Percentiles rank a stretch among this genome's conserved stretches.
Conservation (phyloP, 2,113 vertebrate genomes). For the Piaya cayana region DNA sequence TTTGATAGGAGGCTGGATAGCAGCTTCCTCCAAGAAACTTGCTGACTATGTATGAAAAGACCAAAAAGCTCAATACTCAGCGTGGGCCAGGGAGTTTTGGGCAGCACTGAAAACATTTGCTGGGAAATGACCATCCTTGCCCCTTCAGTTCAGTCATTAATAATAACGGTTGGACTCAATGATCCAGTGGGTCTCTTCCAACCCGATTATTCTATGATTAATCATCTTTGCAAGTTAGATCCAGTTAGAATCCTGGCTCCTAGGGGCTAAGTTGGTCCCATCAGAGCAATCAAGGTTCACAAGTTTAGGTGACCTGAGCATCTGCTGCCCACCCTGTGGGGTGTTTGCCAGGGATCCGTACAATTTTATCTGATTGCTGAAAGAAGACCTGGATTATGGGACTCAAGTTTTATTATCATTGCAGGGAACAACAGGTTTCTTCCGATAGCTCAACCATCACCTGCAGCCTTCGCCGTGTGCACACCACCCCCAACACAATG, state of each 20-base stretch:
- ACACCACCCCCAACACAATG: conserved; percentile 92
- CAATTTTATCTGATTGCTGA: neutral
- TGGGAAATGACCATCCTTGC: neutral
- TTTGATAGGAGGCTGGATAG: neutral
- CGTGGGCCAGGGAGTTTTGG: neutral
- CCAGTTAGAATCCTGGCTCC: neutral
- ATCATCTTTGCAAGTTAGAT: neutral
- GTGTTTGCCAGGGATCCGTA: neutral
- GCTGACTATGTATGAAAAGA: neutral
- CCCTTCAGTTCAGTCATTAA: neutral
- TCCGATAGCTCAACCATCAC: conserved; percentile 73
- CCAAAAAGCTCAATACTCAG: neutral
- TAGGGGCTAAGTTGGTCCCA: neutral
- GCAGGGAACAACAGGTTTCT: conserved; percentile 84
- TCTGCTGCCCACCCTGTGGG: neutral
- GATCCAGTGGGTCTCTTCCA: too few relatives aligned
- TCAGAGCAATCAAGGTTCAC: neutral
- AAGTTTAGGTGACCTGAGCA: neutral
- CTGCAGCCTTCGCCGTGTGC: conserved; percentile 83
- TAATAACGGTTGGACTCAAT: too few relatives aligned
- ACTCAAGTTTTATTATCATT: neutral
- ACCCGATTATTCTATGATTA: too few relatives aligned
- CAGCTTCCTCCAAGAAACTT: neutral
- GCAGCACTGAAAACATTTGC: neutral
- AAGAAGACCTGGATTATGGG: neutral